Percentiles rank a stretch among this genome's conserved stretches.
These are phyloP conservation scores for Drosophila paulistorum DNA, from an alignment of 1,140 invertebrate genomes.

Conservation along the genomic window DNA sequence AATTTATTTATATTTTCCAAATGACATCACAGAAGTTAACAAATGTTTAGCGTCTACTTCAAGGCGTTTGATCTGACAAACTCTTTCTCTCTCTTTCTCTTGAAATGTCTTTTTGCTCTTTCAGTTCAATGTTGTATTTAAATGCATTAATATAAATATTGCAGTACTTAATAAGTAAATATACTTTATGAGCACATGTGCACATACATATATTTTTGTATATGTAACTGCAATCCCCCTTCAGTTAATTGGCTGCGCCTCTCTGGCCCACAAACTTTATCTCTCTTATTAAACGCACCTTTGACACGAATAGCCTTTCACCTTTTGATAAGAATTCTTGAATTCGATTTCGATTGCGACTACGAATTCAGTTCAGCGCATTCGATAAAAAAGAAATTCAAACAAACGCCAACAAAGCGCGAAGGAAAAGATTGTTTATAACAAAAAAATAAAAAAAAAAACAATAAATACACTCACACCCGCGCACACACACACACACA, in stretches of 20 bases:
- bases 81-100: not conserved
- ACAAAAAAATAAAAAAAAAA: slow-evolving; percentile 7
- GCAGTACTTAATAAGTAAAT: not conserved
- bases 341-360: not conserved
- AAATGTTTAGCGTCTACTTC: slow-evolving; percentile 1
- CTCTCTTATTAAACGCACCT: not conserved
- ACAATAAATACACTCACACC: not conserved
- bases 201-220: not conserved
- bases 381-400: not conserved
- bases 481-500: no score
- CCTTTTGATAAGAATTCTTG: slow-evolving; percentile 13
- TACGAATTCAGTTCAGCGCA: not conserved
- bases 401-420: slow-evolving; percentile 2
- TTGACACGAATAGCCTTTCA: slow-evolving; percentile 1
- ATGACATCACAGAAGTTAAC: not conserved
- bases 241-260: no score
- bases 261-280: not conserved
- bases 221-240: not conserved
- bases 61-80: not conserved
- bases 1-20: not conserved
- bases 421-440: slow-evolving; percentile 1
- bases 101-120: not conserved
- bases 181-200: not conserved
- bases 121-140: no score
- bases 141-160: not conserved